A percentile compares a stretch with the other conserved stretches of the same genome.
Evolutionary conservation across 2,888 invertebrate species (phyloP).

Genomic region (Drosophila dives): DNA sequence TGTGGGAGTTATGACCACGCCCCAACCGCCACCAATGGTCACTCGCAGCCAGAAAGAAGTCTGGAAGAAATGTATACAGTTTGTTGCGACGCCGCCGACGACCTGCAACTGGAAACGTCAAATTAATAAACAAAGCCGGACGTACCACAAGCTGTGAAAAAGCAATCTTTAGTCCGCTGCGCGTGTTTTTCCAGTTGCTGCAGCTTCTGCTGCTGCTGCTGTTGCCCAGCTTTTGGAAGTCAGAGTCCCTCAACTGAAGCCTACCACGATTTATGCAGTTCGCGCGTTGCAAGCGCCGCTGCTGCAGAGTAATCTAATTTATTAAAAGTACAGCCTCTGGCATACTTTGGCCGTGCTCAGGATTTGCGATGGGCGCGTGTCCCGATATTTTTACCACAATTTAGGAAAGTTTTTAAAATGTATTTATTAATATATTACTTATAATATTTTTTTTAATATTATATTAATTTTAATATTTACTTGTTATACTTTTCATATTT

Average conservation of each 20-base stretch:
- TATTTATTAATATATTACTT: background rate
- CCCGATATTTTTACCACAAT: background rate
- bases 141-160: slow-evolving; percentile 78
- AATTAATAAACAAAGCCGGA: slow-evolving; percentile 75
- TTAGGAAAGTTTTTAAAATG: background rate
- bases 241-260: slow-evolving; percentile 18
- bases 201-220: background rate
- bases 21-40: slow-evolving; percentile 6
- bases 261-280: slow-evolving; percentile 71
- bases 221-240: slow-evolving; percentile 27
- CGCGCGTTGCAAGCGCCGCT: slow-evolving; percentile 66
- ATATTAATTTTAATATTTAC: background rate
- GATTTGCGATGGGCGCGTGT: background rate
- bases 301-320: slow-evolving; percentile 71
- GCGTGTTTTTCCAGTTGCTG: slow-evolving; percentile 44
- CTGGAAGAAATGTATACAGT: slow-evolving; percentile 64
- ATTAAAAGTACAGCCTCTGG: slow-evolving; percentile 76
- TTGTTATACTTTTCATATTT: background rate
- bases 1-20: slow-evolving; percentile 55
- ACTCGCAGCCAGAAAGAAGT: background rate
- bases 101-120: slow-evolving; percentile 71
- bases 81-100: slow-evolving; percentile 60
- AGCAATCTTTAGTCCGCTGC: slow-evolving; percentile 68
- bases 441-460: fast-evolving
- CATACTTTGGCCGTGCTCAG: background rate